These are phyloP conservation scores for Drosophila equinoxialis DNA, from an alignment of 1,140 invertebrate genomes.

Conservation along the genomic window DNA sequence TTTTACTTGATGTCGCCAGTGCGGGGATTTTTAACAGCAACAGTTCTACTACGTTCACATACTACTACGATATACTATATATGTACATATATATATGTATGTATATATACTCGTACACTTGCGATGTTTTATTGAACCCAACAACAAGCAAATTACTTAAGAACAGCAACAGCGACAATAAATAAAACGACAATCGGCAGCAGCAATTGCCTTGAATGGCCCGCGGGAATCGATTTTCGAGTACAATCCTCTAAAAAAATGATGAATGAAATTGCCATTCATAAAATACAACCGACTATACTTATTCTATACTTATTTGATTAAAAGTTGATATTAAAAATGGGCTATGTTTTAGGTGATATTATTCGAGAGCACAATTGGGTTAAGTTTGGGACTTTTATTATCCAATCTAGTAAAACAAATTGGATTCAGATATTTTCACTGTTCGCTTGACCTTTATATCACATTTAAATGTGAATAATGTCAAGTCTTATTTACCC, in stretches of 20 bases:
- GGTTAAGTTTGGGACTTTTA: too few species aligned
- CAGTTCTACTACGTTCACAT: conserved; percentile 38
- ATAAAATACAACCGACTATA: background rate
- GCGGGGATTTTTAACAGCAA: conserved; percentile 45
- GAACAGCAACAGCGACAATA: background rate
- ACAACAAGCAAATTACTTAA: conserved; percentile 15
- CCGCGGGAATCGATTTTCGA: background rate
- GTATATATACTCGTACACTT: background rate
- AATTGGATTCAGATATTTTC: too few species aligned
- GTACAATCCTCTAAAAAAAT: conserved; percentile 7
- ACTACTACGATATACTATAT: conserved; percentile 16
- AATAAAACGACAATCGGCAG: background rate
- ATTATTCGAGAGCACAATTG: too few species aligned
- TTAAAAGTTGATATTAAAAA: background rate
- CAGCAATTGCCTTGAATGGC: conserved; percentile 20
- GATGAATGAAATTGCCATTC: conserved; percentile 20
- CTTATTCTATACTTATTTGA: background rate
- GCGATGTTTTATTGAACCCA: conserved; percentile 74
- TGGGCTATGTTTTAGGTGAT: too few species aligned
- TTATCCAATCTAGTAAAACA: too few species aligned
- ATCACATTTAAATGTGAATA: too few species aligned
- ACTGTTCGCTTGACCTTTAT: too few species aligned
- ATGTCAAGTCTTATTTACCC: too few species aligned
- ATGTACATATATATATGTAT: background rate
- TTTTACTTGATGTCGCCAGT: conserved; percentile 68